Evolutionary conservation across 2,888 invertebrate genomes (phyloP).

Genomic region (Erannis defoliaria): DNA sequence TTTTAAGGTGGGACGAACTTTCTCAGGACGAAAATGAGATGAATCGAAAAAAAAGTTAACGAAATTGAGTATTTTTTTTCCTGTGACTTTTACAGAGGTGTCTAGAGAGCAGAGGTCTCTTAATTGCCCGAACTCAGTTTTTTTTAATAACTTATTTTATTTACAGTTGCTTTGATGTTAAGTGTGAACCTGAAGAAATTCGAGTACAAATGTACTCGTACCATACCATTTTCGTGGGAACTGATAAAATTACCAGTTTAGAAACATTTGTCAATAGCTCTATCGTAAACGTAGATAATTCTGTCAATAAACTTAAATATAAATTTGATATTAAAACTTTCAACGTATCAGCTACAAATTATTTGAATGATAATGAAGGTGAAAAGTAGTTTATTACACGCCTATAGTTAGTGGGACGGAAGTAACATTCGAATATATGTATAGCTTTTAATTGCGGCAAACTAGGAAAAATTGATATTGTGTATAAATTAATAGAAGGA

Average conservation of each 20-base stretch:
- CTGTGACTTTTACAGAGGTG: too few species aligned
- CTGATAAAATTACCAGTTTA: slow-evolving; percentile 29
- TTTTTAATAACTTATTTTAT: too few species aligned
- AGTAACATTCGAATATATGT: neutral
- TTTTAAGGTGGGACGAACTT: too few species aligned
- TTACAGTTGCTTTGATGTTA: too few species aligned
- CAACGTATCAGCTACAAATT: slow-evolving; percentile 35
- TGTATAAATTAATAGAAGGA: slow-evolving; percentile 35
- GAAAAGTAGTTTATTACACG: slow-evolving; percentile 34
- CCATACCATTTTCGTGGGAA: slow-evolving; percentile 38
- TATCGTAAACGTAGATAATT: slow-evolving; percentile 39
- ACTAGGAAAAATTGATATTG: slow-evolving; percentile 7
- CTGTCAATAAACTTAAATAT: slow-evolving; percentile 41
- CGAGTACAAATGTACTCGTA: neutral
- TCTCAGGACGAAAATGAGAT: too few species aligned
- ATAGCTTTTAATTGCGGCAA: slow-evolving; percentile 13
- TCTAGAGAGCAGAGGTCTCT: too few species aligned
- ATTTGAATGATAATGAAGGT: slow-evolving; percentile 34
- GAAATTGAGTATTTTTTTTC: too few species aligned
- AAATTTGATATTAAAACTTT: slow-evolving; percentile 38
- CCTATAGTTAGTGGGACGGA: slow-evolving; percentile 14
- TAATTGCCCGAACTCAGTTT: too few species aligned
- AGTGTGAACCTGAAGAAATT: neutral
- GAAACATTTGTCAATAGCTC: slow-evolving; percentile 42
- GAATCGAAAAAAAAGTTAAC: too few species aligned